phyloP scores from a whole-genome alignment of 2,888 invertebrate genomes.

The Germaria angustata region DNA sequence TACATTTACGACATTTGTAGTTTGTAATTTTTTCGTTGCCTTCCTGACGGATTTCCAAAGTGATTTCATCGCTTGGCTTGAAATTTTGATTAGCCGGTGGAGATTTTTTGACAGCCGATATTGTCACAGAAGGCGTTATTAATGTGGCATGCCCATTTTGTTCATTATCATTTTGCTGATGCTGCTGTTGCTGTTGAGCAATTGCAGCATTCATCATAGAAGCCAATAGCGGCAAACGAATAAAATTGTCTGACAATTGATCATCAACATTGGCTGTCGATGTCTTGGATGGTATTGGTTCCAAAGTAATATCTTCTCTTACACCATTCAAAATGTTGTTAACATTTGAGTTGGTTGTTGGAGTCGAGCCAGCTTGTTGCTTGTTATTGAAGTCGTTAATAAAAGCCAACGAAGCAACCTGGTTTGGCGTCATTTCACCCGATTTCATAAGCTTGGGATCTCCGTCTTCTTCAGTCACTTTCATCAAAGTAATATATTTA shows the following conservation, averaged over 20 bases:
- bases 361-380: conserved; percentile 69
- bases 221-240: conserved; percentile 75
- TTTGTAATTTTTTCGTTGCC: conserved; percentile 85
- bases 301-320: conserved; percentile 76
- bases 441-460: conserved; percentile 80
- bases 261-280: conserved; percentile 53
- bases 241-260: conserved; percentile 73
- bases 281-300: conserved; percentile 70
- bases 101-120: conserved; percentile 76
- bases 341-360: conserved; percentile 55
- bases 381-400: conserved; percentile 81
- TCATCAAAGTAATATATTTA: conserved; percentile 89
- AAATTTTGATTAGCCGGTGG: conserved; percentile 80
- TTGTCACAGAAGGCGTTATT: conserved; percentile 77
- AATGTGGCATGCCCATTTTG: conserved; percentile 72
- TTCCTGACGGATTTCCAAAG: conserved; percentile 80
- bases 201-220: conserved; percentile 77
- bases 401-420: conserved; percentile 81
- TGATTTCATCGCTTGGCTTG: conserved; percentile 83
- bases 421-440: conserved; percentile 80
- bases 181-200: conserved; percentile 76
- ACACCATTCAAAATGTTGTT: conserved; percentile 70
- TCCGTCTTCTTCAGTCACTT: conserved; percentile 81
- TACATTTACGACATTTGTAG: conserved; percentile 95
- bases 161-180: conserved; percentile 70